Evolutionary conservation across 1,140 invertebrate species (phyloP).

Genomic region (Colletes latitarsis): DNA sequence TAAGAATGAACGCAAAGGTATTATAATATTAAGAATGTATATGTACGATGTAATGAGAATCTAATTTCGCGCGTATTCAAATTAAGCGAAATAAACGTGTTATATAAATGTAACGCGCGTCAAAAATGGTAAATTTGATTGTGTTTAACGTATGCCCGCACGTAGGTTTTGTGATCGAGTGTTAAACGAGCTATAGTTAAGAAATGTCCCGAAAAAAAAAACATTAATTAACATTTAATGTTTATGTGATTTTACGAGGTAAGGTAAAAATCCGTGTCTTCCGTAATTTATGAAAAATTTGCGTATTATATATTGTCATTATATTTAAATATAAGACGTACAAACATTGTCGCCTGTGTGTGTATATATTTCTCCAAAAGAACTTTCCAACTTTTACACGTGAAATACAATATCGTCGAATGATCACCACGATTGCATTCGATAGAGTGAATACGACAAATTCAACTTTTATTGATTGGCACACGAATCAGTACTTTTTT

Average conservation of each 20-base stretch:
- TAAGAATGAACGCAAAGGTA: too few relatives aligned
- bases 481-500: too few relatives aligned
- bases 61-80: neutral
- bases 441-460: too few relatives aligned
- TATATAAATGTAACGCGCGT: neutral
- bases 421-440: too few relatives aligned
- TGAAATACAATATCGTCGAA: too few relatives aligned
- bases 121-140: neutral
- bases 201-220: conserved; percentile 16
- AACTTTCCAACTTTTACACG: too few relatives aligned
- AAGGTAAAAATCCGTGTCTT: conserved; percentile 50
- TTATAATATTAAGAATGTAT: neutral
- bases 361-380: neutral
- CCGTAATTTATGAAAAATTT: conserved; percentile 38
- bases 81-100: neutral
- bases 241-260: conserved; percentile 48
- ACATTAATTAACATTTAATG: conserved; percentile 42
- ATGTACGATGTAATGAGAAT: neutral
- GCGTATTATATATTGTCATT: conserved; percentile 35
- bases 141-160: neutral
- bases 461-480: too few relatives aligned
- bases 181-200: conserved; percentile 16
- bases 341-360: conserved; percentile 6
- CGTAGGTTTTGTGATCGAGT: conserved; percentile 7
- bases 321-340: conserved; percentile 42